Evolutionary conservation across 2,888 invertebrate species (phyloP).

Genomic region (Rotaria magnacalcarata): DNA sequence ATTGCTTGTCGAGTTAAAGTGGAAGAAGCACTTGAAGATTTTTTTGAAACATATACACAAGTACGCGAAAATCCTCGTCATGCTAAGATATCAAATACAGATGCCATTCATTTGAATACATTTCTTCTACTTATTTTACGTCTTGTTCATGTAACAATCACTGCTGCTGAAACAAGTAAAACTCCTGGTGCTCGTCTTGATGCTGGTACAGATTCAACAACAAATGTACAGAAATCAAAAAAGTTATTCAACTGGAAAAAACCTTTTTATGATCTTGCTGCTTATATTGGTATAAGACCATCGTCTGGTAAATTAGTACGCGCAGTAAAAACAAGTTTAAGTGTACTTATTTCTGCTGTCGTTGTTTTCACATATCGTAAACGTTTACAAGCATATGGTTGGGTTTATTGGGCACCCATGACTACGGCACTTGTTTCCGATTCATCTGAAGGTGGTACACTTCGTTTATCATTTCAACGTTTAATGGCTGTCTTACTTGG

Average conservation of each 20-base stretch:
- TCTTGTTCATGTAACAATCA: not conserved
- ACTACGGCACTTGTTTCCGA: constrained; percentile 30
- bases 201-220: not conserved
- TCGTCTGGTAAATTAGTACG: not conserved
- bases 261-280: not conserved
- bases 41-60: not conserved
- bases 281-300: constrained; percentile 14
- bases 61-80: not conserved
- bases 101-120: not conserved
- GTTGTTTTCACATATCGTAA: not conserved
- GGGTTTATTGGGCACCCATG: constrained; percentile 31
- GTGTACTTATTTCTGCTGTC: not conserved
- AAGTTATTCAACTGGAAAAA: not conserved
- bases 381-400: not conserved
- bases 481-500: constrained; percentile 33
- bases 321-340: not conserved
- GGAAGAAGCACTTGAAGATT: constrained; percentile 18
- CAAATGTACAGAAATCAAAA: not conserved
- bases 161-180: constrained; percentile 8
- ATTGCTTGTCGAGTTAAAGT: not conserved
- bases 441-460: not conserved
- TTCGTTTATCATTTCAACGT: constrained; percentile 13
- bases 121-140: not conserved
- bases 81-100: not conserved
- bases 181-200: not conserved